Conservation (phyloP, 2,797 vertebrate genomes). For the Uromys caudimaculatus region DNA sequence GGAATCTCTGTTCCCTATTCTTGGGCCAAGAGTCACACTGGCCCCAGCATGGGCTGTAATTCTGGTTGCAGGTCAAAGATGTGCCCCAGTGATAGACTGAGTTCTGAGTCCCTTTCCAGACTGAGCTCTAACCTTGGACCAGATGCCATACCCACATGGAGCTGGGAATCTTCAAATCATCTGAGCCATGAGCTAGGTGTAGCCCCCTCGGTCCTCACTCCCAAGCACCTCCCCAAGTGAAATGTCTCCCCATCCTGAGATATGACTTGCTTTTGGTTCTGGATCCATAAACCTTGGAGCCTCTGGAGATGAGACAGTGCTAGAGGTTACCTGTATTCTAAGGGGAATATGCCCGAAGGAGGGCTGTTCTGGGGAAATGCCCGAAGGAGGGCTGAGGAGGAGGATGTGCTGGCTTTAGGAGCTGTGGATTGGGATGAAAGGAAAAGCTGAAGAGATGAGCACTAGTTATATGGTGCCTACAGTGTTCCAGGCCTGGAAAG, state of each 20-base stretch:
- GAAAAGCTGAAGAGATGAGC: neutral
- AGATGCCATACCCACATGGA: no score
- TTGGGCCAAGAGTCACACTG: neutral
- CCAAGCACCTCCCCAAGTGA: no score
- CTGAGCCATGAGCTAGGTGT: neutral
- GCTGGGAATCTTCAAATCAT: rapidly evolving
- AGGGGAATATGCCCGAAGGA: neutral
- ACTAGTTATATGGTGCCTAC: neutral
- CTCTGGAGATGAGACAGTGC: no score
- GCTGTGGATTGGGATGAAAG: neutral
- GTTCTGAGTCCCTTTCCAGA: neutral
- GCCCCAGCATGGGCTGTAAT: neutral
- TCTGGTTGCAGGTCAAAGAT: neutral
- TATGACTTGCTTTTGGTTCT: neutral
- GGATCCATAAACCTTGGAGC: rapidly evolving
- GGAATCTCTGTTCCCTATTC: neutral
- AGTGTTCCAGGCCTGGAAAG: neutral
- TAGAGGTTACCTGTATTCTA: neutral
- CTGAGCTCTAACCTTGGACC: neutral
- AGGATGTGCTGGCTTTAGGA: neutral
- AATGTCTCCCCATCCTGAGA: neutral
- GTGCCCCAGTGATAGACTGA: neutral
- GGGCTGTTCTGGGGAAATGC: neutral
- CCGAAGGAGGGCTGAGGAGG: neutral
- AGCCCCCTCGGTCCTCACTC: neutral